These are phyloP conservation scores for Lamproptera curius DNA, from an alignment of 2,888 invertebrate species.

Conservation along the genomic window DNA sequence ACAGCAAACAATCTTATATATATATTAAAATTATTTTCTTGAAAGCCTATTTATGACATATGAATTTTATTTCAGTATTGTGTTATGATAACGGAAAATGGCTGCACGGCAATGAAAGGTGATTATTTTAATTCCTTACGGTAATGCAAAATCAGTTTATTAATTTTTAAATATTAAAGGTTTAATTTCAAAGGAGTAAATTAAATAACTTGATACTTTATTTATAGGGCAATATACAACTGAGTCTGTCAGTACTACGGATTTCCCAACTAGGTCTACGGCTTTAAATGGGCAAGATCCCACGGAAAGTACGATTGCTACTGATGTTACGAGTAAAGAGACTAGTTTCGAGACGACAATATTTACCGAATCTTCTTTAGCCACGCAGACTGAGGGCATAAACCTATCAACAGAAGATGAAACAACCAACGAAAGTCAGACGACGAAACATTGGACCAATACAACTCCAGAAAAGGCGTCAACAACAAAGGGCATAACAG, in stretches of 20 bases:
- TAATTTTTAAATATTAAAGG: too few species aligned
- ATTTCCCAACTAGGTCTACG: background rate
- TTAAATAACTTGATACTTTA: too few species aligned
- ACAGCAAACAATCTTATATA: background rate
- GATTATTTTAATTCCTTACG: too few species aligned
- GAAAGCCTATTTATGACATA: too few species aligned
- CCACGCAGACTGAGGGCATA: background rate
- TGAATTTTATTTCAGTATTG: constrained; percentile 19
- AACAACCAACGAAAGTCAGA: background rate
- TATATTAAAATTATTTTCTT: background rate
- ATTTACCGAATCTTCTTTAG: background rate
- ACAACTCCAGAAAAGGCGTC: background rate
- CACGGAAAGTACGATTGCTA: background rate
- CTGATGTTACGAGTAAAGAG: background rate
- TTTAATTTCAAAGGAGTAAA: too few species aligned
- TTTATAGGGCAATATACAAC: too few species aligned
- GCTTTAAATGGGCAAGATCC: background rate
- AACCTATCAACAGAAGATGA: background rate
- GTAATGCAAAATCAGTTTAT: too few species aligned
- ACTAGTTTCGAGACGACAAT: too few species aligned
- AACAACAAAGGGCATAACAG: background rate
- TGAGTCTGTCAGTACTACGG: background rate
- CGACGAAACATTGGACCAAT: background rate
- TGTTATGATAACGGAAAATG: constrained; percentile 16
- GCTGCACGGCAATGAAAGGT: constrained; percentile 22